Evolutionary conservation across 2,113 vertebrate species (phyloP).

Genomic region (Perca schrenkii): DNA sequence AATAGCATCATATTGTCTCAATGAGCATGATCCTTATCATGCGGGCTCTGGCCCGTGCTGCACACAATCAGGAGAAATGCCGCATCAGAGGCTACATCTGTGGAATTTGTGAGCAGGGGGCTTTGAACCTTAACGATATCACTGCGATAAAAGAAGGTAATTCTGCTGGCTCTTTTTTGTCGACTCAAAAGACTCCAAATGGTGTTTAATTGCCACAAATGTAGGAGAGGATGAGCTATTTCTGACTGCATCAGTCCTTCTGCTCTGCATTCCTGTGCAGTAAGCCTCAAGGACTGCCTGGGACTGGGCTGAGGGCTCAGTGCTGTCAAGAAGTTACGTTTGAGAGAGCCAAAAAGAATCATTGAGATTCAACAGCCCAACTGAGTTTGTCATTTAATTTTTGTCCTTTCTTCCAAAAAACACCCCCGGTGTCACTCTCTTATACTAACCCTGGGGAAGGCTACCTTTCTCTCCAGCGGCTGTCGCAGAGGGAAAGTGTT

Average conservation of each 20-base stretch:
- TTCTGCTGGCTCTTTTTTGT: constrained; percentile 35
- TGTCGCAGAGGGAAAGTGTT: constrained; percentile 31
- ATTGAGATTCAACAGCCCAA: constrained; percentile 72
- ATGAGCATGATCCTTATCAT: constrained; percentile 67
- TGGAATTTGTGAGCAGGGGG: constrained; percentile 41
- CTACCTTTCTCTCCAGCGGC: constrained; percentile 50
- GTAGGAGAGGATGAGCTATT: constrained; percentile 46
- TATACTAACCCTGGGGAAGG: constrained; percentile 22
- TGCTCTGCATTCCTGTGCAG: constrained; percentile 67
- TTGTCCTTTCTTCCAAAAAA: constrained; percentile 41
- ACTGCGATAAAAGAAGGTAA: constrained; percentile 59
- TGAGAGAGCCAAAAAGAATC: constrained; percentile 65
- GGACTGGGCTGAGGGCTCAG: constrained; percentile 50
- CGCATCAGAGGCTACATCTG: constrained; percentile 50
- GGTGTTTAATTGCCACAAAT: constrained; percentile 68
- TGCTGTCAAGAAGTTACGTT: constrained; percentile 60
- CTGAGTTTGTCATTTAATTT: constrained; percentile 64
- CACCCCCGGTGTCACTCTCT: constrained; percentile 52
- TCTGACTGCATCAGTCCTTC: constrained; percentile 44
- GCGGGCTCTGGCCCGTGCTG: constrained; percentile 44
- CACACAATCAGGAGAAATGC: constrained; percentile 68
- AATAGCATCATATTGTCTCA: constrained; percentile 76
- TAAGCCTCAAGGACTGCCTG: constrained; percentile 59
- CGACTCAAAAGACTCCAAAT: constrained; percentile 64
- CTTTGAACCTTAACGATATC: constrained; percentile 65